These are phyloP conservation scores for Drosophila kepulauana DNA, from an alignment of 1,140 invertebrate genomes.

Conservation along the genomic window DNA sequence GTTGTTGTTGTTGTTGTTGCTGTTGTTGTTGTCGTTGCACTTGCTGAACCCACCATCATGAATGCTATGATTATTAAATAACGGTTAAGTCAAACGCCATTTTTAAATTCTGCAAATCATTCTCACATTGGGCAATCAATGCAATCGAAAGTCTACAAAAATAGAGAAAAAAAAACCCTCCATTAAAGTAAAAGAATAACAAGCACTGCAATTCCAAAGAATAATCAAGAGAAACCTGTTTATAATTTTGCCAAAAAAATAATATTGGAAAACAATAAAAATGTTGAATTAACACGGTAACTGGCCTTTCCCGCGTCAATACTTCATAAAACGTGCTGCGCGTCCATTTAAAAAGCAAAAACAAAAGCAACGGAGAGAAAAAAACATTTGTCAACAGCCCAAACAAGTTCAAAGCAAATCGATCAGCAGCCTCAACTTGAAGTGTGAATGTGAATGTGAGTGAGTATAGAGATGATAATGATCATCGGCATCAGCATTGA, in stretches of 20 bases:
- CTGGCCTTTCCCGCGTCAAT: conserved; percentile 58
- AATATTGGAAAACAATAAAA: conserved; percentile 55
- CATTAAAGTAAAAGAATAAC: conserved; percentile 57
- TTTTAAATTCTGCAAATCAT: conserved; percentile 76
- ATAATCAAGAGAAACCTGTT: conserved; percentile 45
- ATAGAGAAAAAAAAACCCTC: conserved; percentile 34
- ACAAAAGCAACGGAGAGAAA: not conserved
- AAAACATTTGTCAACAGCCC: conserved; percentile 62
- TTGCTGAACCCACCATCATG: conserved; percentile 52
- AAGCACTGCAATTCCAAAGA: conserved; percentile 12
- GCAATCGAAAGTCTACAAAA: conserved; percentile 49
- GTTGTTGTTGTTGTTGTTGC: conserved; percentile 23
- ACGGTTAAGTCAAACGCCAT: conserved; percentile 77
- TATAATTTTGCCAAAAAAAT: conserved; percentile 53
- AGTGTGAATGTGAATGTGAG: conserved; percentile 35
- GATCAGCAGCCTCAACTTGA: conserved; percentile 42
- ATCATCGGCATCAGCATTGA: conserved; percentile 33
- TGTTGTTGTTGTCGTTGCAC: conserved; percentile 44
- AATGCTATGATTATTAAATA: conserved; percentile 76
- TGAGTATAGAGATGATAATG: conserved; percentile 53
- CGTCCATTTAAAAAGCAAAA: conserved; percentile 35
- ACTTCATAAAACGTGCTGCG: conserved; percentile 48
- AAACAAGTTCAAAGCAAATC: conserved; percentile 63
- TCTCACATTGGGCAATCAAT: conserved; percentile 67
- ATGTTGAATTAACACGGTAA: conserved; percentile 53